Evolutionary conservation across 2,888 invertebrate genomes (phyloP).

Genomic region (Tupiocoris notatus): DNA sequence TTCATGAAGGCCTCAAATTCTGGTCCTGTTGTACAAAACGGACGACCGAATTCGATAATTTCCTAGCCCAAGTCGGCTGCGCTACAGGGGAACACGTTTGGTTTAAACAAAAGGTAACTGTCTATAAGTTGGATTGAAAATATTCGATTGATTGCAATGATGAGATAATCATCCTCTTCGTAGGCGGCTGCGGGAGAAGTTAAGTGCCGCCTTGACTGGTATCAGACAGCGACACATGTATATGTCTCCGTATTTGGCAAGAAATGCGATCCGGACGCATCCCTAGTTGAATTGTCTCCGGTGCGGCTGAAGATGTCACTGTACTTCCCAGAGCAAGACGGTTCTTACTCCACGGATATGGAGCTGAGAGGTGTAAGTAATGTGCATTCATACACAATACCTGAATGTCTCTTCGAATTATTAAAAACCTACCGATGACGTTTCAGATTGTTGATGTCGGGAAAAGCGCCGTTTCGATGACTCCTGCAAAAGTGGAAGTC

Average conservation of each 20-base stretch:
- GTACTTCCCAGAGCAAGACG: slow-evolving; percentile 75
- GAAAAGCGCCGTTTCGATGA: slow-evolving; percentile 72
- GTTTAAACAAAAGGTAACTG: slow-evolving; percentile 66
- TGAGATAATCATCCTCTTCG: not conserved
- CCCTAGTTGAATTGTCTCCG: slow-evolving; percentile 78
- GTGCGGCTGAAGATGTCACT: slow-evolving; percentile 73
- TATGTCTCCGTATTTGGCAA: slow-evolving; percentile 89
- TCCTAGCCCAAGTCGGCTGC: slow-evolving; percentile 91
- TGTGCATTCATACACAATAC: not conserved
- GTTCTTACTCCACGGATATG: slow-evolving; percentile 70
- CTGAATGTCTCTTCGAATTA: not conserved
- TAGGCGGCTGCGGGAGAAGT: slow-evolving; percentile 56
- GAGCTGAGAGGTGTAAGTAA: slow-evolving; percentile 76
- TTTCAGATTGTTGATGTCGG: slow-evolving; percentile 74
- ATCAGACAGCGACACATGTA: slow-evolving; percentile 83
- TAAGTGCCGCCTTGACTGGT: slow-evolving; percentile 89
- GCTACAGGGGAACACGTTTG: slow-evolving; percentile 80
- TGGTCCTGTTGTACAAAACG: slow-evolving; percentile 95
- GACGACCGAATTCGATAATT: slow-evolving; percentile 90
- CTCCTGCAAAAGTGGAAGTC: slow-evolving; percentile 88
- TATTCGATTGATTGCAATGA: not conserved
- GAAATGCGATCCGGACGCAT: slow-evolving; percentile 75
- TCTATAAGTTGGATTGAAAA: not conserved
- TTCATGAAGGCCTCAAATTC: slow-evolving; percentile 95
- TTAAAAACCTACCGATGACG: slow-evolving; percentile 27